Evolutionary conservation across 2,888 invertebrate genomes (phyloP).

Genomic region (Myopa testacea): DNA sequence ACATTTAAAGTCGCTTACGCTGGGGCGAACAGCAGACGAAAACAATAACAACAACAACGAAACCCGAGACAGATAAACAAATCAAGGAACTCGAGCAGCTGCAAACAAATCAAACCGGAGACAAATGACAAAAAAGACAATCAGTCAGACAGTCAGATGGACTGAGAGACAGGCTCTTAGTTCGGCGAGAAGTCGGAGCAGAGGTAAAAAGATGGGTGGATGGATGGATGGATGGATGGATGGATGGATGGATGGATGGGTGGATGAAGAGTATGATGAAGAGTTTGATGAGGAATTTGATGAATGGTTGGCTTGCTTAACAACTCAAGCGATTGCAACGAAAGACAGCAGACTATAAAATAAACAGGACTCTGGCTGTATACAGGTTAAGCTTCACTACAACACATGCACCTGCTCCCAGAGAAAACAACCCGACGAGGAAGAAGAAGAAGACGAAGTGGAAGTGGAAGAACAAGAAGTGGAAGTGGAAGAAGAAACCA

Average conservation of each 20-base stretch:
- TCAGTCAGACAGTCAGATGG: background rate
- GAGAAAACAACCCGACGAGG: background rate
- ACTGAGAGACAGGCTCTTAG: background rate
- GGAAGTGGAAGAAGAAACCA: too few species aligned
- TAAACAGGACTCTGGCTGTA: background rate
- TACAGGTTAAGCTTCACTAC: background rate
- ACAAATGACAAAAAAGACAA: background rate
- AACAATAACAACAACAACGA: slow-evolving; percentile 9
- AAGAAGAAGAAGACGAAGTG: background rate
- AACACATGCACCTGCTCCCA: background rate
- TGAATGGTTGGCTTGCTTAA: background rate
- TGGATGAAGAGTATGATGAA: background rate
- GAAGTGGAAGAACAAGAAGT: too few species aligned
- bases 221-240: background rate
- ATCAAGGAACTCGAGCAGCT: background rate
- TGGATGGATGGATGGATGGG: background rate
- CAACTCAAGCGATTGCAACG: background rate
- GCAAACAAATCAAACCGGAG: slow-evolving; percentile 11
- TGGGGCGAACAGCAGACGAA: background rate
- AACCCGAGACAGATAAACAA: slow-evolving; percentile 1
- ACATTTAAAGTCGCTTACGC: slow-evolving; percentile 14
- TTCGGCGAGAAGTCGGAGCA: background rate
- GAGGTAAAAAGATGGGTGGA: background rate
- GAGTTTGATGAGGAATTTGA: background rate
- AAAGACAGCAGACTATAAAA: background rate